These are phyloP conservation scores for Lepus europaeus DNA, from an alignment of 2,113 vertebrate species.

Conservation along the genomic window DNA sequence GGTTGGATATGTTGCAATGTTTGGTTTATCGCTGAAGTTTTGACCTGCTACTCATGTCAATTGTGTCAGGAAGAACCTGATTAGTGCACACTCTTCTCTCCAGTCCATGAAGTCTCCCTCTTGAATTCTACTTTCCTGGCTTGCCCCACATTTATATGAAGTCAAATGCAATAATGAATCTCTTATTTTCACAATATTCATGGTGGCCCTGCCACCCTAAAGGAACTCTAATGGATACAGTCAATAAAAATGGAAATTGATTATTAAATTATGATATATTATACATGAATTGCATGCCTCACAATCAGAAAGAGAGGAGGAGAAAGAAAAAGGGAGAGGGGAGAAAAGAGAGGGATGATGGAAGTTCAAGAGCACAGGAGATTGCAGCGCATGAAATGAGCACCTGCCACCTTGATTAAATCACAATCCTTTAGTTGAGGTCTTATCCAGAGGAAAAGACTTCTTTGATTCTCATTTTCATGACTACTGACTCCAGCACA, in stretches of 20 bases:
- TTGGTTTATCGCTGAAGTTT: not conserved
- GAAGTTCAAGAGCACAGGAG: not conserved
- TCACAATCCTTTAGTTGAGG: not conserved
- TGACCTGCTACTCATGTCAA: not conserved
- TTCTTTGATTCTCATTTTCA: not conserved
- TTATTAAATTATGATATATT: not conserved
- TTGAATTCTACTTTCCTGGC: not conserved
- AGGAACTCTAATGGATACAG: not conserved
- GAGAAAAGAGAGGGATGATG: not conserved
- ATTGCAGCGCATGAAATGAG: not conserved
- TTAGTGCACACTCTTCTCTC: not conserved
- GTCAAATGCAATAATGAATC: not conserved
- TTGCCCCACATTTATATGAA: not conserved
- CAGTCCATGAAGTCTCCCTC: not conserved
- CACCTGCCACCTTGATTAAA: not conserved
- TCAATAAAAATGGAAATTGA: conserved; percentile 29
- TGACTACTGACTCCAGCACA: not conserved
- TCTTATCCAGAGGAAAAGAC: not conserved
- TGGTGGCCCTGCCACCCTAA: not conserved
- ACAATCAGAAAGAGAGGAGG: not conserved
- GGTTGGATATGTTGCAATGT: not conserved
- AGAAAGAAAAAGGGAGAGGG: too few species aligned
- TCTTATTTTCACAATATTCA: conserved; percentile 10
- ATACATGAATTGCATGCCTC: not conserved
- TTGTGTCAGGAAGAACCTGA: not conserved